Evolutionary conservation across 30 jellyfish, hydroid and myxozoan genomes (phyloP).

Genomic region (Morbakka virulenta): DNA sequence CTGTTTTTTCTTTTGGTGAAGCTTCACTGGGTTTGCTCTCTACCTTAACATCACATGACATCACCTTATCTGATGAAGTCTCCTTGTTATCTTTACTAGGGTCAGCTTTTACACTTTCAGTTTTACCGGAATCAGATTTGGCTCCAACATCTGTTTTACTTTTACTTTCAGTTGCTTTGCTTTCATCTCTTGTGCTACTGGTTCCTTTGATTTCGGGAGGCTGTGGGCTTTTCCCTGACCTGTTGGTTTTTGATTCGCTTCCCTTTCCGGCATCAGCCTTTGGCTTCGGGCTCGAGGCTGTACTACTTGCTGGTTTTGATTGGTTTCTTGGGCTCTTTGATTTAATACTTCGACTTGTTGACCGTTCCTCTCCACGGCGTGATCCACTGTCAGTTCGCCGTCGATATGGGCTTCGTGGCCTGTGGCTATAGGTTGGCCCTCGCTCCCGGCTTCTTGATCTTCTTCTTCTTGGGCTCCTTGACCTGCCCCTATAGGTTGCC

Average conservation of each 20-base stretch:
- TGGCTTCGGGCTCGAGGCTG: background rate
- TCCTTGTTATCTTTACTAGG: constrained; percentile 27
- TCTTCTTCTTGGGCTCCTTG: constrained; percentile 35
- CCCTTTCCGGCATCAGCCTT: background rate
- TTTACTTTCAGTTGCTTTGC: background rate
- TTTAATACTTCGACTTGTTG: background rate
- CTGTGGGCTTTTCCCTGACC: constrained; percentile 9
- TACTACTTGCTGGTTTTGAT: background rate
- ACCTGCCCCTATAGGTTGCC: background rate
- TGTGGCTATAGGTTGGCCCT: background rate
- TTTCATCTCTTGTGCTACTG: constrained; percentile 14
- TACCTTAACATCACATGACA: background rate
- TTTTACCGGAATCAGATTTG: background rate
- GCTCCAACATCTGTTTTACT: background rate
- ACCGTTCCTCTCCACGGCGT: background rate
- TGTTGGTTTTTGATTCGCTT: background rate
- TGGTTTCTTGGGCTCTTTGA: background rate
- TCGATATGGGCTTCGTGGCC: constrained; percentile 1
- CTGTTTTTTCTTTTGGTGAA: background rate
- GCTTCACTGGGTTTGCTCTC: background rate
- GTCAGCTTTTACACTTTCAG: constrained; percentile 8
- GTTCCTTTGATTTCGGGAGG: constrained; percentile 38
- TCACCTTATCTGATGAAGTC: constrained; percentile 18
- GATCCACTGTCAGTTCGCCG: no score
- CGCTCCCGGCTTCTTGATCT: constrained; percentile 20